Conservation (phyloP, 2,113 vertebrate species). For the Epinephelus lanceolatus region DNA sequence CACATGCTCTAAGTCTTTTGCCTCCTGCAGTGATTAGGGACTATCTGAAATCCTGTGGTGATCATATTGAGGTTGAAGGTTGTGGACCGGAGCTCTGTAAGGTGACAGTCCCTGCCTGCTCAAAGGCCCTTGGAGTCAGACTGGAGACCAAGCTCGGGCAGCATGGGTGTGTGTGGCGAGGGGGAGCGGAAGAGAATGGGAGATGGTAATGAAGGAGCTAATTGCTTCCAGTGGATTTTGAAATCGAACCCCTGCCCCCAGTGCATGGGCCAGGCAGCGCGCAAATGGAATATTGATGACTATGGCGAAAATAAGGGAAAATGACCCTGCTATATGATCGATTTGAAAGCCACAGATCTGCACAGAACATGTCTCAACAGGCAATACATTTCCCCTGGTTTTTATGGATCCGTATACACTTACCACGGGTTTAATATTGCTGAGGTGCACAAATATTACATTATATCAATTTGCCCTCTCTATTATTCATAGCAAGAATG, state of each 20-base stretch:
- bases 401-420: slow-evolving; percentile 79
- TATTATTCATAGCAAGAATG: slow-evolving; percentile 72
- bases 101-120: slow-evolving; percentile 25
- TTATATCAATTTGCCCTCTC: slow-evolving; percentile 72
- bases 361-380: slow-evolving; percentile 77
- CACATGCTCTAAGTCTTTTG: background rate
- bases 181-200: slow-evolving; percentile 51
- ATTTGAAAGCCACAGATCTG: slow-evolving; percentile 80
- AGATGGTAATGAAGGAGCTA: slow-evolving; percentile 83
- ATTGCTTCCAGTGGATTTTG: slow-evolving; percentile 86
- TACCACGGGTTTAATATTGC: slow-evolving; percentile 74
- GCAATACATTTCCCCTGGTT: slow-evolving; percentile 69
- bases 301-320: slow-evolving; percentile 76
- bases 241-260: slow-evolving; percentile 78
- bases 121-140: slow-evolving; percentile 48
- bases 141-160: slow-evolving; percentile 11
- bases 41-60: background rate
- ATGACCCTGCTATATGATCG: slow-evolving; percentile 76
- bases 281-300: slow-evolving; percentile 83
- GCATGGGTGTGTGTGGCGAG: slow-evolving; percentile 4
- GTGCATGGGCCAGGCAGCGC: slow-evolving; percentile 43
- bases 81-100: slow-evolving; percentile 15
- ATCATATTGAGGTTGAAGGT: slow-evolving; percentile 47
- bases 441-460: slow-evolving; percentile 75
- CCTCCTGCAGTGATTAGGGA: background rate